phyloP scores from a whole-genome alignment of 2,113 vertebrate genomes.

The Callaeas wilsoni region DNA sequence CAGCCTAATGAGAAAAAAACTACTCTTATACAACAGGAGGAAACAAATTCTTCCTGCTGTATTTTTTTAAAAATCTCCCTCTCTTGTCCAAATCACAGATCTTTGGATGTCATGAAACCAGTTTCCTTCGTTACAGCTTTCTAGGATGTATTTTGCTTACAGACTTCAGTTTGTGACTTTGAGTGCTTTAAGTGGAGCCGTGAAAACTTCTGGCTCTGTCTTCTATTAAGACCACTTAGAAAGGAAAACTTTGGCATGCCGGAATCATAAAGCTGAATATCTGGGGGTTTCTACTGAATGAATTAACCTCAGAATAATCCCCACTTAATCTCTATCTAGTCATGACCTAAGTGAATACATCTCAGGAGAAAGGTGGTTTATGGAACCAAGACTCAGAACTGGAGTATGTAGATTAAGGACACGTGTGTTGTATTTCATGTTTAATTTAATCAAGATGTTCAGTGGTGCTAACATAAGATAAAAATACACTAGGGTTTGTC shows the following conservation, averaged over 20 bases:
- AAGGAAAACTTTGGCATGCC: not conserved
- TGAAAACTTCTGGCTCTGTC: not conserved
- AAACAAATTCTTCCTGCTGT: not conserved
- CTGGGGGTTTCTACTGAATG: not conserved
- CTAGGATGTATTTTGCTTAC: not conserved
- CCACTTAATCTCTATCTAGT: not conserved
- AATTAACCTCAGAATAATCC: constrained; percentile 31
- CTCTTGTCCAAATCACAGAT: not conserved
- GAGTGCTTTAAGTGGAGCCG: not conserved
- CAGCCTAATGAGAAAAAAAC: not conserved
- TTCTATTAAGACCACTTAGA: not conserved
- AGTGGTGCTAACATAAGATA: not conserved
- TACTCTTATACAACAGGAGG: not conserved
- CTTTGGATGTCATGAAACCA: not conserved
- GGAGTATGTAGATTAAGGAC: not conserved
- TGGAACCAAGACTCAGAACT: not conserved
- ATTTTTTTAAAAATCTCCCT: not conserved
- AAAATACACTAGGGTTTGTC: not conserved
- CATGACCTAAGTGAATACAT: not conserved
- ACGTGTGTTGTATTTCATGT: not conserved
- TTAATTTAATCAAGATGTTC: constrained; percentile 4
- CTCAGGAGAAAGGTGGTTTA: constrained; percentile 3
- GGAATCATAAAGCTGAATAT: not conserved
- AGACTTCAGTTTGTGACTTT: not conserved
- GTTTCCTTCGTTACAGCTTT: not conserved